Base-by-base conservation (phyloP, 2,113 vertebrate genomes). In the Nannobrachium achirus region DNA sequence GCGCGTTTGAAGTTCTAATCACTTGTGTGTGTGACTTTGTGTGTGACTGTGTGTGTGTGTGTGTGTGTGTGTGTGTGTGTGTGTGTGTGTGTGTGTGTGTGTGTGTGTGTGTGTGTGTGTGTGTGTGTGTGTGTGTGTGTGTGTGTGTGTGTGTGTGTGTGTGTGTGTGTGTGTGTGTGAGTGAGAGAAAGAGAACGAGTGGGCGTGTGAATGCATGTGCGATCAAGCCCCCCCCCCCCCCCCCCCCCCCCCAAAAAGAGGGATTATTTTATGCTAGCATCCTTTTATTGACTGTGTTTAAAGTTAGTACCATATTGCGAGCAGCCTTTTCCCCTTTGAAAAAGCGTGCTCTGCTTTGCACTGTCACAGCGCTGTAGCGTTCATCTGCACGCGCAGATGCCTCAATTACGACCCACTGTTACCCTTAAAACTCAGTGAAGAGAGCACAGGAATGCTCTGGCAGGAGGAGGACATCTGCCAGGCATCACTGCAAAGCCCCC, bases 251-350 rank as follows among this genome's bases (percentile, higher is more conserved):
- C 73, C 74, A 85, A 82, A 86, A 18, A 42, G 42, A 46, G 52
- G 79, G 49, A 62, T 86, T 84, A 65, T 81, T 85, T 88, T n/a
- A 72, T 85, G 51, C 44, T n/a, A 25, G 8, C 18, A 73, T 84
- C 79, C 78, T 90, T 86, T 90, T 86, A 84, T 87, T 86, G 75
- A 53, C 64, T 49, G 45, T 63, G 56, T 83, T 87, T 78, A 78
- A 81, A 88, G 81, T 87, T 83, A n/a, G n/a, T n/a, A 67, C 73
- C 82, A 84, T 76, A 86, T 83, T 87, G 73, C 64, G 68, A 78
- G 74, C 78, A 73, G 81, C 72, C 62, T 68, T 75, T 40, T 41
- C 8, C 52, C 59, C 75, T 80, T 87, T 85, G 81, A 86, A 88
- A 76, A 46, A 63, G 33, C 64, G 56, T 57, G 57, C 38, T 20